Evolutionary conservation across 2,113 vertebrate species (phyloP).

Genomic region (Caranx ignobilis): DNA sequence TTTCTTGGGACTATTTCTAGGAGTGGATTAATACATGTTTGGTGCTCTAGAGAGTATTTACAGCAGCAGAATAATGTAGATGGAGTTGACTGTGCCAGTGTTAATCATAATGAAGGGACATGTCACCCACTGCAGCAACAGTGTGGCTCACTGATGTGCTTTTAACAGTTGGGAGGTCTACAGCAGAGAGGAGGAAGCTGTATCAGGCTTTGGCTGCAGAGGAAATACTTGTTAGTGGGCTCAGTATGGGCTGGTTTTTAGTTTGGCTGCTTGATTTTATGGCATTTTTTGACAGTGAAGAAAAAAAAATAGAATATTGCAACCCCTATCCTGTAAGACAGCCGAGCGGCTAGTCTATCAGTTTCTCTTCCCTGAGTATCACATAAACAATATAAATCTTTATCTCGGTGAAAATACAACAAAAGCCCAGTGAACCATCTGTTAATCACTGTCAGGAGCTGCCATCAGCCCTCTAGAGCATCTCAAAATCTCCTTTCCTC

Average conservation of each 20-base stretch:
- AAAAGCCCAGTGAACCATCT: constrained; percentile 75
- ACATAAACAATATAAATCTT: constrained; percentile 68
- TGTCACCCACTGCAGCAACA: neutral
- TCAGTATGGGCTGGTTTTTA: neutral
- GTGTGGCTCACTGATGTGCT: constrained; percentile 3
- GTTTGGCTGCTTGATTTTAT: neutral
- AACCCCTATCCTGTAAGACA: constrained; percentile 6
- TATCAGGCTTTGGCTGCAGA: neutral
- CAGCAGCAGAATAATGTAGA: neutral
- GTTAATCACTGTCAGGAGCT: constrained; percentile 77
- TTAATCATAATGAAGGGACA: constrained; percentile 3
- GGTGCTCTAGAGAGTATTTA: neutral
- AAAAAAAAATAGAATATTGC: constrained; percentile 18
- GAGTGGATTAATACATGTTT: neutral
- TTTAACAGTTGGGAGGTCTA: neutral
- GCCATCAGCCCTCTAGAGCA: constrained; percentile 61
- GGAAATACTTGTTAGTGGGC: neutral
- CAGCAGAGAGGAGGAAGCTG: neutral
- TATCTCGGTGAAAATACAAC: constrained; percentile 74
- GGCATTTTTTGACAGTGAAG: neutral
- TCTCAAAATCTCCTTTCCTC: constrained; percentile 49
- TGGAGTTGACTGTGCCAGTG: neutral
- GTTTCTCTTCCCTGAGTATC: constrained; percentile 57
- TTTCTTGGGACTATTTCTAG: neutral
- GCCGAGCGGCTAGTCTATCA: constrained; percentile 38